Evolutionary conservation across 2,113 vertebrate genomes (phyloP).

Genomic region (Nothoprocta pentlandii): DNA sequence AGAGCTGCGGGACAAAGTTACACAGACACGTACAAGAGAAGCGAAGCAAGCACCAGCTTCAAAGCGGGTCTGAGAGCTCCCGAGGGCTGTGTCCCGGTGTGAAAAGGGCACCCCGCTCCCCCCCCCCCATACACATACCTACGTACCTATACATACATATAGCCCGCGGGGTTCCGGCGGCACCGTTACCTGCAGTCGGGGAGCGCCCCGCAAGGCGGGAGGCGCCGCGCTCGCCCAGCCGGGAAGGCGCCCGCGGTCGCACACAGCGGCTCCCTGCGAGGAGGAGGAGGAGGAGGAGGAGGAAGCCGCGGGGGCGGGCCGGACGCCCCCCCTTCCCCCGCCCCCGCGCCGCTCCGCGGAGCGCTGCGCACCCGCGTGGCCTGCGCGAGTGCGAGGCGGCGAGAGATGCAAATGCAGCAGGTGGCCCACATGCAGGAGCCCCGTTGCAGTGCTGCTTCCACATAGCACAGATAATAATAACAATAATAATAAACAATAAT

Average conservation of each 20-base stretch:
- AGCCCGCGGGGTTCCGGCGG: not conserved
- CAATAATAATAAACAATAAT: not conserved
- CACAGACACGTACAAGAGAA: not conserved
- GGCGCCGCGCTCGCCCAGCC: not conserved
- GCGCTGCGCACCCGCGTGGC: no score
- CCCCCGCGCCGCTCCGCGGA: no score
- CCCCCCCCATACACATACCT: no score
- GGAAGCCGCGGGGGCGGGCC: not conserved
- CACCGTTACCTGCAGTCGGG: not conserved
- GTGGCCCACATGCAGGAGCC: not conserved
- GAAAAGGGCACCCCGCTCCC: no score
- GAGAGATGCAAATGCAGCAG: not conserved
- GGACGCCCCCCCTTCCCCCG: not conserved
- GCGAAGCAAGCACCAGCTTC: rapidly evolving
- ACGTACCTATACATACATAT: no score
- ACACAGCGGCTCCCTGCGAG: not conserved
- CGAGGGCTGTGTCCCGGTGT: no score
- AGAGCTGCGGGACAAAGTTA: not conserved
- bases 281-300: not conserved
- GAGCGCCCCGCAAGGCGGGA: not conserved
- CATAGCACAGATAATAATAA: not conserved
- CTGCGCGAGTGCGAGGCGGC: not conserved
- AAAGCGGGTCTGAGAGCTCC: no score
- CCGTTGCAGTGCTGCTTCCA: no score
- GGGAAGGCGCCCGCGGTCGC: not conserved